phyloP scores from a whole-genome alignment of 2,113 vertebrate species.

The Bubalus kerabau region DNA sequence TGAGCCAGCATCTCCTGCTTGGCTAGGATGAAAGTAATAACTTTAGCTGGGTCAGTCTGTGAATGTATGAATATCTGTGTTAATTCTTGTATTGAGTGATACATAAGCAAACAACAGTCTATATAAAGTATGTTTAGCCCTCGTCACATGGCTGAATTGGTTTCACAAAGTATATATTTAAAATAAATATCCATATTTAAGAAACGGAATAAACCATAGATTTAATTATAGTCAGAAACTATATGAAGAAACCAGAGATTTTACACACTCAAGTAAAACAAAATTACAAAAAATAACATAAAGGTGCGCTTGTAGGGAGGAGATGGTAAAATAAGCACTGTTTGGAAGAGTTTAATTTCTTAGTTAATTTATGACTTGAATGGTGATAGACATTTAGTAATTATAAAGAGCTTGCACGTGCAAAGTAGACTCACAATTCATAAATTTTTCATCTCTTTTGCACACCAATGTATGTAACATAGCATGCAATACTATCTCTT shows the following conservation, averaged over 20 bases:
- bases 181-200: not conserved
- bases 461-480: slow-evolving; percentile 10
- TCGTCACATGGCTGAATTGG: not conserved
- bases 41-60: not conserved
- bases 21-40: not conserved
- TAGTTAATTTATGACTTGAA: slow-evolving; percentile 26
- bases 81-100: slow-evolving; percentile 4
- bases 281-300: not conserved
- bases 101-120: slow-evolving; percentile 15
- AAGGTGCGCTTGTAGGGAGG: not conserved
- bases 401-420: not conserved
- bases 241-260: slow-evolving; percentile 38
- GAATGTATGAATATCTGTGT: slow-evolving; percentile 28
- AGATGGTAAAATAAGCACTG: not conserved
- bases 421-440: slow-evolving; percentile 4
- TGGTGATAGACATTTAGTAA: not conserved
- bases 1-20: not conserved
- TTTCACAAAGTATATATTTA: slow-evolving; percentile 39
- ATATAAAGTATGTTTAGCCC: not conserved
- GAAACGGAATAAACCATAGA: slow-evolving; percentile 8
- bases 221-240: slow-evolving; percentile 36
- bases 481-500: not conserved
- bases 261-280: slow-evolving; percentile 12
- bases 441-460: slow-evolving; percentile 3
- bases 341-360: slow-evolving; percentile 28